phyloP scores from a whole-genome alignment of 2,113 vertebrate species.

The Chionomys nivalis region DNA sequence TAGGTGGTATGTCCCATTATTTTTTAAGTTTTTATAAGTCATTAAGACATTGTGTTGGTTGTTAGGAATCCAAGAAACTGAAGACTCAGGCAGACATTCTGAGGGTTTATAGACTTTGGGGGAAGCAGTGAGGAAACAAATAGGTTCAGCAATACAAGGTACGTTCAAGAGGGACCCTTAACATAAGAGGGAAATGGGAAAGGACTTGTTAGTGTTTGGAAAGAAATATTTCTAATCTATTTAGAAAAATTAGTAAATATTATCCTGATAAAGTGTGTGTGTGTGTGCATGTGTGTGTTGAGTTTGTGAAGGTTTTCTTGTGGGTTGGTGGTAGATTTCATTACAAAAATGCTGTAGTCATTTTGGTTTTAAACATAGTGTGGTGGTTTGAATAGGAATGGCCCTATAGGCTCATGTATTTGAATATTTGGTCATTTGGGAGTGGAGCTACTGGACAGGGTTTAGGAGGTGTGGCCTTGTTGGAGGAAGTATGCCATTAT shows the following conservation, averaged over 20 bases:
- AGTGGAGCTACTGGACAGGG: not conserved
- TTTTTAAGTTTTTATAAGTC: not conserved
- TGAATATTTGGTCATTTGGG: not conserved
- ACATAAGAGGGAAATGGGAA: not conserved
- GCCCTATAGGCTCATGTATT: not conserved
- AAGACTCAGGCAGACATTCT: not conserved
- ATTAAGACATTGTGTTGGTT: not conserved
- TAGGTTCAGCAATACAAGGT: not conserved
- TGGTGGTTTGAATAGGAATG: not conserved
- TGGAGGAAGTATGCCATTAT: not conserved
- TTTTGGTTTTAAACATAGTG: conserved; percentile 6
- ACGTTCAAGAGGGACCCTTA: not conserved
- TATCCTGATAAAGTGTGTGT: not conserved
- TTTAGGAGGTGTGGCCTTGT: not conserved
- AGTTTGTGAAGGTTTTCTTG: not conserved
- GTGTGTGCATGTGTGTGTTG: not conserved
- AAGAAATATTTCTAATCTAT: not conserved
- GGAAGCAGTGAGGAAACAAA: not conserved
- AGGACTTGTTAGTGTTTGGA: not conserved
- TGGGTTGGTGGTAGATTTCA: not conserved
- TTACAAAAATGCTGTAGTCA: not conserved
- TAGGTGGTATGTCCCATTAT: not conserved
- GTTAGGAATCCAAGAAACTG: not conserved
- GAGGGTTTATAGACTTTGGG: not conserved
- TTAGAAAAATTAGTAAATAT: not conserved